Evolutionary conservation across 2,797 vertebrate genomes (phyloP).

Genomic region (Sebastes matsubarae): DNA sequence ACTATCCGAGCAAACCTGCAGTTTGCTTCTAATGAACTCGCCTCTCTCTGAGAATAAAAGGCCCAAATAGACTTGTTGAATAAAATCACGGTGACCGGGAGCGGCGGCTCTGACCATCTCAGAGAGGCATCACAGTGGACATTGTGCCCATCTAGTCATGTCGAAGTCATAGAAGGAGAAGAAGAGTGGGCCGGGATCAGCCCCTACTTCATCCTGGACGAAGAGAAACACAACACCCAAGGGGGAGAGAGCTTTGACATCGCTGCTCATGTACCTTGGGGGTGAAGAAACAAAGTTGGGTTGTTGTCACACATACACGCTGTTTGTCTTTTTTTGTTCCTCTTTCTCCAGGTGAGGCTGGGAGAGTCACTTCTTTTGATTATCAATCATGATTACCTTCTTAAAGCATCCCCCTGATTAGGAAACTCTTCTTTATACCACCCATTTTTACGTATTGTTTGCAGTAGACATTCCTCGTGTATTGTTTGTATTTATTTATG

Average conservation of each 20-base stretch:
- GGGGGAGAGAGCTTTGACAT: slow-evolving; percentile 29
- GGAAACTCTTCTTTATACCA: slow-evolving; percentile 83
- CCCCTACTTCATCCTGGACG: slow-evolving; percentile 52
- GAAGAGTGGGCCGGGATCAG: slow-evolving; percentile 68
- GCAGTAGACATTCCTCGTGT: slow-evolving; percentile 98
- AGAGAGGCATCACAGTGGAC: slow-evolving; percentile 54
- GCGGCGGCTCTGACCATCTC: slow-evolving; percentile 30
- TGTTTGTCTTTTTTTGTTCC: slow-evolving; percentile 63
- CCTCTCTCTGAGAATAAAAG: slow-evolving; percentile 75
- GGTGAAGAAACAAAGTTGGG: background rate
- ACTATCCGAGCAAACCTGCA: slow-evolving; percentile 82
- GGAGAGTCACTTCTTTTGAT: slow-evolving; percentile 66
- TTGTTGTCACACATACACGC: slow-evolving; percentile 36
- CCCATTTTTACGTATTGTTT: slow-evolving; percentile 84
- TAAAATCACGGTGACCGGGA: slow-evolving; percentile 49
- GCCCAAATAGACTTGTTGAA: slow-evolving; percentile 68
- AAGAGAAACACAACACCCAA: slow-evolving; percentile 50
- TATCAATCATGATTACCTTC: slow-evolving; percentile 80
- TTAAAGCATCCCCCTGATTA: slow-evolving; percentile 80
- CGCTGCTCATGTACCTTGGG: slow-evolving; percentile 34
- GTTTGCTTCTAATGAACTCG: slow-evolving; percentile 84
- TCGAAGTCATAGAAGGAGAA: slow-evolving; percentile 74
- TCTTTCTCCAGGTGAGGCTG: slow-evolving; percentile 44
- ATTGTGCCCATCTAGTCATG: slow-evolving; percentile 67
- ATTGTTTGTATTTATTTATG: slow-evolving; percentile 99